A percentile compares a stretch with the other conserved stretches of the same genome.
Conservation (phyloP, 2,888 invertebrate species). For the Phania funesta region DNA sequence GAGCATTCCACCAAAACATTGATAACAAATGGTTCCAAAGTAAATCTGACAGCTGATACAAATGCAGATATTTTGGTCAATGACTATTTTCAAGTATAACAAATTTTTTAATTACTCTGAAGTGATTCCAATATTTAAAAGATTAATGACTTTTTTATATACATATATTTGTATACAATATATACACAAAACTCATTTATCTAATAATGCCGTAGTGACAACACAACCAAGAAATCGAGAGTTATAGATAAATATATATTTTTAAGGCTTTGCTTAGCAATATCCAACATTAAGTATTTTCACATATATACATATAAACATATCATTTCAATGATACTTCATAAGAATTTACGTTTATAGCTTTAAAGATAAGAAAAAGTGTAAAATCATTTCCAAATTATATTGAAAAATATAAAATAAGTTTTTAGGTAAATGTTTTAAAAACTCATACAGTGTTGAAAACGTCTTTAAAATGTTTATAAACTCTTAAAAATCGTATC, state of each 20-base stretch:
- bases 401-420: not conserved
- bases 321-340: slow-evolving; percentile 63
- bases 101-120: slow-evolving; percentile 42
- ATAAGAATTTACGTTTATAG: slow-evolving; percentile 50
- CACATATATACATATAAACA: slow-evolving; percentile 38
- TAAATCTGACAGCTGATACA: slow-evolving; percentile 62
- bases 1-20: slow-evolving; percentile 58
- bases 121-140: slow-evolving; percentile 48
- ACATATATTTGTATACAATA: slow-evolving; percentile 8
- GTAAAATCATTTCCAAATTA: slow-evolving; percentile 9
- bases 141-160: slow-evolving; percentile 36
- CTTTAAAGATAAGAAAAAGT: slow-evolving; percentile 39
- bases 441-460: no score
- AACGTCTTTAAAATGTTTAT: no score
- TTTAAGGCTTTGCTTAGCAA: slow-evolving; percentile 65
- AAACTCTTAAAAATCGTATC: no score
- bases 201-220: slow-evolving; percentile 21
- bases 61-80: slow-evolving; percentile 76
- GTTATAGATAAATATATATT: slow-evolving; percentile 51
- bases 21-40: slow-evolving; percentile 65
- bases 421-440: no score
- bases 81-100: slow-evolving; percentile 80
- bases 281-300: slow-evolving; percentile 53
- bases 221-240: slow-evolving; percentile 25
- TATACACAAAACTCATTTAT: slow-evolving; percentile 16